Conservation (phyloP, 2,888 invertebrate species). For the Caenorhabditis sinica region DNA sequence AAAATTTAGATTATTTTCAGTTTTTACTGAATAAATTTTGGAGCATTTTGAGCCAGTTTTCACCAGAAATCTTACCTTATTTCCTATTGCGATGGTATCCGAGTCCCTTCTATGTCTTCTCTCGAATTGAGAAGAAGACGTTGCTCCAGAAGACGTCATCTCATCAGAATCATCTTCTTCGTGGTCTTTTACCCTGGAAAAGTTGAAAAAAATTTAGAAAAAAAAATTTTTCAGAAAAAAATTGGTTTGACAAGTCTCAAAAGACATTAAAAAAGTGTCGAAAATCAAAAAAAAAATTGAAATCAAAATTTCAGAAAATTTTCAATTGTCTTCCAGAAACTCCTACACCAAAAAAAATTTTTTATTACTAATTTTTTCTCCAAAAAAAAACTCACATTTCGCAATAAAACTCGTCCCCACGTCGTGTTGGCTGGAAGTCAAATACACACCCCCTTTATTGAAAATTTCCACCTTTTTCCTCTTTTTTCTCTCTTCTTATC, state of each 20-base stretch:
- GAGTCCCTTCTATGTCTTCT: constrained; percentile 54
- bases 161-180: constrained; percentile 18
- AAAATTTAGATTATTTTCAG: not conserved
- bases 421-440: constrained; percentile 5
- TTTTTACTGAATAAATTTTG: not conserved
- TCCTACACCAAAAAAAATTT: not conserved
- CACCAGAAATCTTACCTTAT: constrained; percentile 50
- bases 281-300: not conserved
- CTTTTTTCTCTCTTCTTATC: not conserved
- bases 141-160: constrained; percentile 28
- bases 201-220: not conserved
- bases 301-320: not conserved
- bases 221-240: no score
- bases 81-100: constrained; percentile 51
- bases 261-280: not conserved
- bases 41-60: not conserved
- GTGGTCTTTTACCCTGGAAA: constrained; percentile 12
- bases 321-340: not conserved
- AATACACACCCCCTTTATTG: not conserved
- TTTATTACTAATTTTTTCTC: no score
- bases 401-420: not conserved
- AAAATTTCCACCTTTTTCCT: not conserved
- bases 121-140: constrained; percentile 45
- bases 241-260: no score
- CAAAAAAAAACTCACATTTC: constrained; percentile 3